Evolutionary conservation across 2,797 vertebrate species (phyloP).

Genomic region (Ataeniobius toweri): DNA sequence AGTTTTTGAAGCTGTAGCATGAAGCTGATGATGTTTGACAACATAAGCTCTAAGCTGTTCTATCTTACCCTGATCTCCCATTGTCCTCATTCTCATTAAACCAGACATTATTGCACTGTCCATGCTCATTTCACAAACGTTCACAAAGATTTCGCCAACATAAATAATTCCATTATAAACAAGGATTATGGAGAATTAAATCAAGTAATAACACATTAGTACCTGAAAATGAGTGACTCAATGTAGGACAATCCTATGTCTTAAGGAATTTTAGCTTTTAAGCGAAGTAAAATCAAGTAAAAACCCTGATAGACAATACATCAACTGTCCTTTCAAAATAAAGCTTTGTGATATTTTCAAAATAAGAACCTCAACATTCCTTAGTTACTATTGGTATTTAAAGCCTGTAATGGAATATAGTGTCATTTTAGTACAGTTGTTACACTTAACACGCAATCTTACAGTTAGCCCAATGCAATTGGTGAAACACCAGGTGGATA

Average conservation of each 20-base stretch:
- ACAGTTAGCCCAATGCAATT: no score
- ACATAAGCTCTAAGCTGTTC: neutral
- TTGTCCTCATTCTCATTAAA: neutral
- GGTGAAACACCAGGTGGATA: no score
- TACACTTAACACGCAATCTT: no score
- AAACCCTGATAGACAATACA: no score
- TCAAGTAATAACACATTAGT: neutral
- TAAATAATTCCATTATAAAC: constrained; percentile 15
- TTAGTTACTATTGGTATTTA: no score
- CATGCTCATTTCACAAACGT: neutral
- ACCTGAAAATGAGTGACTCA: neutral
- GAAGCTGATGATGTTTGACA: constrained; percentile 12
- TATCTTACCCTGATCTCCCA: neutral
- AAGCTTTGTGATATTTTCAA: no score
- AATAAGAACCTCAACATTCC: no score
- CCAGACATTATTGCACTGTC: neutral
- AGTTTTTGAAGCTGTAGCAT: constrained; percentile 26
- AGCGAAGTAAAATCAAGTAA: neutral
- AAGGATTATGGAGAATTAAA: neutral
- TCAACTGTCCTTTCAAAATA: no score
- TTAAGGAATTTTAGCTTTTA: neutral
- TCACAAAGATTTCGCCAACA: no score
- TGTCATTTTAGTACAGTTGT: no score
- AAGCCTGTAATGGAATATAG: no score
- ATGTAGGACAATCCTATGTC: neutral